Conservation (phyloP, 2,888 invertebrate genomes). For the Habrosyne pyritoides region DNA sequence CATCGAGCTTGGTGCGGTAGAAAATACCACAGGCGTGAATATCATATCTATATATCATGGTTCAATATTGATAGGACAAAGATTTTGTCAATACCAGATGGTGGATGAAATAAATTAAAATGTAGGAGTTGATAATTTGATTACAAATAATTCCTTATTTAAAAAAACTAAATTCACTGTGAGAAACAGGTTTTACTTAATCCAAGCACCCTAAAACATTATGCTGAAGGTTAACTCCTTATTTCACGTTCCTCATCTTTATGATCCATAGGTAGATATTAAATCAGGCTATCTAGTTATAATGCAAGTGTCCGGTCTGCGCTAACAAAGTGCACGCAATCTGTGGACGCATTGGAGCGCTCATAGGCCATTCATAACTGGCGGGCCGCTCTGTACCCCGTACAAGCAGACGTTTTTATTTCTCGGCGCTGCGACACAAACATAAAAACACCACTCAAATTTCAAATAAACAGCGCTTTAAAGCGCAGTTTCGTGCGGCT, state of each 20-base stretch:
- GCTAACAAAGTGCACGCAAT: slow-evolving; percentile 28
- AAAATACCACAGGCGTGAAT: no score
- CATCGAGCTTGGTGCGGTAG: background rate
- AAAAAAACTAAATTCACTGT: no score
- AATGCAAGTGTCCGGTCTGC: slow-evolving; percentile 40
- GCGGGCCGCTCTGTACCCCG: slow-evolving; percentile 43
- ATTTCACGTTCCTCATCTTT: no score
- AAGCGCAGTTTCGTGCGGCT: slow-evolving; percentile 67
- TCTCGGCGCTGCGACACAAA: slow-evolving; percentile 64
- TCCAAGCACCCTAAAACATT: no score
- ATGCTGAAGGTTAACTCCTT: no score
- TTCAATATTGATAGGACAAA: no score
- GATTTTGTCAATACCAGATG: background rate
- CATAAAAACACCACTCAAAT: slow-evolving; percentile 79
- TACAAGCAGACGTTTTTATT: slow-evolving; percentile 76
- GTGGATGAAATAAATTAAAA: background rate
- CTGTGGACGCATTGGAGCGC: slow-evolving; percentile 53
- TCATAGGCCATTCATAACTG: slow-evolving; percentile 77
- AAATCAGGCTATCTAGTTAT: background rate
- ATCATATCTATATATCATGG: no score
- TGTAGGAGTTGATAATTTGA: no score
- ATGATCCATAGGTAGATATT: no score
- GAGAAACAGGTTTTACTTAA: no score
- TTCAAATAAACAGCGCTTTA: slow-evolving; percentile 75
- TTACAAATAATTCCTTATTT: no score